Percentiles rank a stretch among this genome's conserved stretches.
Conservation (phyloP, 1,140 invertebrate species). For the Philopotamus ludificatus region DNA sequence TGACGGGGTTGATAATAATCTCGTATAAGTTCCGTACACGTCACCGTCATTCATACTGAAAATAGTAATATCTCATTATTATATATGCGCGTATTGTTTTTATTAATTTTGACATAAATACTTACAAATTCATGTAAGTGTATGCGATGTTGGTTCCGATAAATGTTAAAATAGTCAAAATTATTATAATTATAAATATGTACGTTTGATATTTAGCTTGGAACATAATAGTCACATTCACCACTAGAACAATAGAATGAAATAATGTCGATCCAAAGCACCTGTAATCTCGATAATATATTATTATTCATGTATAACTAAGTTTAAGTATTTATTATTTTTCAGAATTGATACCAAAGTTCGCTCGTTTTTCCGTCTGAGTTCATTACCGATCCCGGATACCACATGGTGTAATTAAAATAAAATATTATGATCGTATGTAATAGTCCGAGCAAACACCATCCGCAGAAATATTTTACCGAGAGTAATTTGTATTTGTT, state of each 20-base stretch:
- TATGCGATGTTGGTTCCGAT: conserved; percentile 60
- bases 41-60: conserved; percentile 61
- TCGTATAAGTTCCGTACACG: conserved; percentile 62
- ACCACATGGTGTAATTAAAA: conserved; percentile 49
- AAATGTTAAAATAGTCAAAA: conserved; percentile 62
- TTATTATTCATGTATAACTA: background rate
- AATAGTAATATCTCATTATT: conserved; percentile 27
- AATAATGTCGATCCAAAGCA: conserved; percentile 56
- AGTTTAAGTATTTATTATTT: background rate
- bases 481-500: conserved; percentile 66
- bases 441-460: conserved; percentile 62
- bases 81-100: background rate
- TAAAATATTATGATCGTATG: conserved; percentile 55
- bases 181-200: conserved; percentile 58
- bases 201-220: conserved; percentile 65
- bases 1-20: conserved; percentile 56
- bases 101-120: conserved; percentile 36
- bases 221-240: conserved; percentile 62
- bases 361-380: conserved; percentile 50
- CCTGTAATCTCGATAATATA: conserved; percentile 47
- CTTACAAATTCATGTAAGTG: conserved; percentile 61
- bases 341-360: conserved; percentile 41
- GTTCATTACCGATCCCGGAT: conserved; percentile 47
- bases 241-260: conserved; percentile 54
- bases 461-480: conserved; percentile 61